These are phyloP conservation scores for Melieria picta DNA, from an alignment of 2,888 invertebrate genomes.

Conservation along the genomic window DNA sequence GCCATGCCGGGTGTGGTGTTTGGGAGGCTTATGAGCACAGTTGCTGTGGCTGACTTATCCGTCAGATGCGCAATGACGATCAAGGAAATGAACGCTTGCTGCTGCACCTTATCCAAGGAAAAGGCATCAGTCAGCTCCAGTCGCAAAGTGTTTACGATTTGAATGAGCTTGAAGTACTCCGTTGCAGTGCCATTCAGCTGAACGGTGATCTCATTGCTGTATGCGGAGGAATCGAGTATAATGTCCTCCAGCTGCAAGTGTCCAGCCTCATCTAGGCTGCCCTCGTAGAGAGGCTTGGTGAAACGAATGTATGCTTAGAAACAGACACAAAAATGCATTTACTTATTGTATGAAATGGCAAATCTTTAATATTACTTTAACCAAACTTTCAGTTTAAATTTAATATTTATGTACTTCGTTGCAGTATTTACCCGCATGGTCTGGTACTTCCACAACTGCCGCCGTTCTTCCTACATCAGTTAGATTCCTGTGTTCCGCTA, in stretches of 20 bases:
- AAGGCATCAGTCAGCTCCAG: slow-evolving; percentile 37
- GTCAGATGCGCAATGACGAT: slow-evolving; percentile 41
- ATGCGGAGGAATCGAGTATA: slow-evolving; percentile 37
- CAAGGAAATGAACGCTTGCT: slow-evolving; percentile 39
- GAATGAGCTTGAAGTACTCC: slow-evolving; percentile 28
- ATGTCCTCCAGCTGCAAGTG: slow-evolving; percentile 37
- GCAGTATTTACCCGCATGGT: slow-evolving; percentile 37
- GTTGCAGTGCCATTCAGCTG: slow-evolving; percentile 29
- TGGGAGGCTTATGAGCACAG: slow-evolving; percentile 39
- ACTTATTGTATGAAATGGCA: background rate
- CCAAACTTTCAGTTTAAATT: too few species aligned
- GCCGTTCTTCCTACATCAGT: slow-evolving; percentile 37
- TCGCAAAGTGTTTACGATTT: slow-evolving; percentile 27
- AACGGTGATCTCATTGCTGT: slow-evolving; percentile 32
- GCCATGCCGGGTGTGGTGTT: background rate
- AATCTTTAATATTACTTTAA: background rate
- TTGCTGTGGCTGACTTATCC: slow-evolving; percentile 29
- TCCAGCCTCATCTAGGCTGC: slow-evolving; percentile 35
- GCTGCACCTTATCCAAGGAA: slow-evolving; percentile 23
- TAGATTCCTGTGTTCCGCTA: slow-evolving; percentile 40
- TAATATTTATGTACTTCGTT: too few species aligned
- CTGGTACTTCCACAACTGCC: slow-evolving; percentile 42
- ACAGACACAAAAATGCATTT: background rate
- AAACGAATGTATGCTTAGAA: slow-evolving; percentile 38
- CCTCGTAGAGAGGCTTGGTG: slow-evolving; percentile 41